Percentiles rank a stretch among this genome's conserved stretches.
Conservation (phyloP, 1,140 invertebrate species). For the Drosophila funebris region DNA sequence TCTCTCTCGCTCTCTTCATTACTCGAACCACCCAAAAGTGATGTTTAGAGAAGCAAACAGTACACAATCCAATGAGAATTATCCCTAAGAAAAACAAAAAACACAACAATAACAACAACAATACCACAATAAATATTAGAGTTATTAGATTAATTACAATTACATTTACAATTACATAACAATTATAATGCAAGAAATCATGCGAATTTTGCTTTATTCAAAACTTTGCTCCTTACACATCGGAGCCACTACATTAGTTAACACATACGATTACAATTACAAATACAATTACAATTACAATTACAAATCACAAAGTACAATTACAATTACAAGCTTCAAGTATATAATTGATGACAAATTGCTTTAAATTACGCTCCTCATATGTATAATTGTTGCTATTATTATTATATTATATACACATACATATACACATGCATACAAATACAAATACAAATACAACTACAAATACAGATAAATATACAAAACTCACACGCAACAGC, state of each 20-base stretch:
- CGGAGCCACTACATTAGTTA: background rate
- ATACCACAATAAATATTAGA: background rate
- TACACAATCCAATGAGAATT: constrained; percentile 5
- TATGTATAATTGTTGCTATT: constrained; percentile 38
- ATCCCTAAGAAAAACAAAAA: constrained; percentile 12
- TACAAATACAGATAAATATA: background rate
- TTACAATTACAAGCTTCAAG: constrained; percentile 47
- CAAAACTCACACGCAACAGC: constrained; percentile 10
- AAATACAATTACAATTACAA: constrained; percentile 38
- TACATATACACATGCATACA: constrained; percentile 16
- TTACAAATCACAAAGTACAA: constrained; percentile 11
- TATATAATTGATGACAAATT: constrained; percentile 55
- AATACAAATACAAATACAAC: background rate
- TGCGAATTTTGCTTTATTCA: constrained; percentile 22
- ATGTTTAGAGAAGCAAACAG: background rate
- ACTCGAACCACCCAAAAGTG: no score
- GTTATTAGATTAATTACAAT: constrained; percentile 13
- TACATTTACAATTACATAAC: background rate
- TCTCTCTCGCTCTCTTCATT: no score
- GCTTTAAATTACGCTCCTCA: constrained; percentile 68
- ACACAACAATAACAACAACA: background rate
- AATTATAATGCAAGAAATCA: background rate
- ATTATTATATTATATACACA: constrained; percentile 10
- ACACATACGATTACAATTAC: constrained; percentile 18
- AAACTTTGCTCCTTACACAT: background rate